Percentiles rank a stretch among this genome's conserved stretches.
phyloP scores from a whole-genome alignment of 2,797 vertebrate species.

The Heteromormyrus szaboi region DNA sequence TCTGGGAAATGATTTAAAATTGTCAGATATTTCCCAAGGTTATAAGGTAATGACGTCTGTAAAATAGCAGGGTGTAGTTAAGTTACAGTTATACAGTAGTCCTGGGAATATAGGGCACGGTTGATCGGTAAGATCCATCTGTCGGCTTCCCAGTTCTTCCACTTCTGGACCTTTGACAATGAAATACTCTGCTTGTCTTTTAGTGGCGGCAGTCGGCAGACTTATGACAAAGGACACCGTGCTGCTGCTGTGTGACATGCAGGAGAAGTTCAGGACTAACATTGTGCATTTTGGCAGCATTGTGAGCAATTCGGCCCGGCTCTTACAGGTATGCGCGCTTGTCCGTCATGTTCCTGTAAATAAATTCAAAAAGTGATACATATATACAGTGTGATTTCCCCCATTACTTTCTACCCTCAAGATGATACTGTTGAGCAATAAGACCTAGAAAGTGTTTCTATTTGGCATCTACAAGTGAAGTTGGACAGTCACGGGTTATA shows the following conservation, averaged over 20 bases:
- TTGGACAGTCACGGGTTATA: neutral
- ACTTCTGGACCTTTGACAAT: neutral
- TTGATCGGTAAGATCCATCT: neutral
- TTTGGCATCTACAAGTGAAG: neutral
- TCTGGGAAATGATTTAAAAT: neutral
- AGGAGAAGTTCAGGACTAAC: constrained; percentile 78
- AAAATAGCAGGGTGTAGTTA: neutral
- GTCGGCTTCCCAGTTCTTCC: neutral
- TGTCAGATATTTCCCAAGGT: neutral
- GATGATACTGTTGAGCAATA: neutral
- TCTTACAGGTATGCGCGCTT: constrained; percentile 66
- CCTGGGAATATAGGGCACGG: neutral
- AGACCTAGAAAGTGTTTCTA: neutral
- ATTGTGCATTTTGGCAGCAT: constrained; percentile 77
- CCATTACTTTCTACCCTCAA: too few species aligned
- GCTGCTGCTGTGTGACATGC: constrained; percentile 83
- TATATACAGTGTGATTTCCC: neutral
- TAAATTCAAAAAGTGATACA: neutral
- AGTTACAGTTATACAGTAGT: neutral
- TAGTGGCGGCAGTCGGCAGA: constrained; percentile 66
- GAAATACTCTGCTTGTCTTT: neutral
- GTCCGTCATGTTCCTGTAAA: neutral
- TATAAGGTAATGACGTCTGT: neutral
- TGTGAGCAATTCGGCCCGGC: constrained; percentile 70
- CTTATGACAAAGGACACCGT: constrained; percentile 63